Evolutionary conservation across 2,888 invertebrate genomes (phyloP), one percentile per base, ranked within the genome.

Genomic region (Ceraclea dissimilis): DNA sequence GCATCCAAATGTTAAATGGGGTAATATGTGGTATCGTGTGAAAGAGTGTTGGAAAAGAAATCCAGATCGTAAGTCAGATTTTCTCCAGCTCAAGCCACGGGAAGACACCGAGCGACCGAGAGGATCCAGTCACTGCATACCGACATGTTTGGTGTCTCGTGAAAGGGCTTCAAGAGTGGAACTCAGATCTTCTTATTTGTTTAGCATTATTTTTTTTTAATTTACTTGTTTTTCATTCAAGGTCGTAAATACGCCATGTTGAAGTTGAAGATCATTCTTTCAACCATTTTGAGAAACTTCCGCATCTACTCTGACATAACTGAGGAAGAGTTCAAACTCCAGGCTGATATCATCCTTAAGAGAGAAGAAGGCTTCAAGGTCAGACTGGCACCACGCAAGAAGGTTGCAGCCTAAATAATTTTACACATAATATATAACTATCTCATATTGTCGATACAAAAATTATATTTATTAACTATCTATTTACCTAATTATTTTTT

Each of bases 161-260:
- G n/a, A n/a, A n/a, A n/a, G n/a, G n/a, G n/a, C n/a, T n/a, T n/a
- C n/a, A n/a, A n/a, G n/a, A n/a, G n/a, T n/a, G n/a, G n/a, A n/a
- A n/a, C n/a, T n/a, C n/a, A n/a, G n/a, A n/a, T n/a, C n/a, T n/a
- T n/a, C n/a, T n/a, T n/a, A n/a, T n/a, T n/a, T n/a, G n/a, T n/a
- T n/a, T n/a, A n/a, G n/a, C n/a, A n/a, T 26, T 10, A 26, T 26
- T 26, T 39, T 39, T 8, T 49, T 49, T 49, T 49, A 21, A 49
- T 21, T 26, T 22, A 2, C 16, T 21, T 16, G 17, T 2, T 16
- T 1, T 49, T 22, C 10, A n/a, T 39, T 39, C 13, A 17, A 88
- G 88, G 82, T 70, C 85, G 88, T 60, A 89, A 89, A 70, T 88
- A 86, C 68, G 88, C 88, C 39, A 86, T 88, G 85, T 72, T 89